Base-by-base conservation (phyloP, 2,113 vertebrate genomes). In the Platycercus adscitus region DNA sequence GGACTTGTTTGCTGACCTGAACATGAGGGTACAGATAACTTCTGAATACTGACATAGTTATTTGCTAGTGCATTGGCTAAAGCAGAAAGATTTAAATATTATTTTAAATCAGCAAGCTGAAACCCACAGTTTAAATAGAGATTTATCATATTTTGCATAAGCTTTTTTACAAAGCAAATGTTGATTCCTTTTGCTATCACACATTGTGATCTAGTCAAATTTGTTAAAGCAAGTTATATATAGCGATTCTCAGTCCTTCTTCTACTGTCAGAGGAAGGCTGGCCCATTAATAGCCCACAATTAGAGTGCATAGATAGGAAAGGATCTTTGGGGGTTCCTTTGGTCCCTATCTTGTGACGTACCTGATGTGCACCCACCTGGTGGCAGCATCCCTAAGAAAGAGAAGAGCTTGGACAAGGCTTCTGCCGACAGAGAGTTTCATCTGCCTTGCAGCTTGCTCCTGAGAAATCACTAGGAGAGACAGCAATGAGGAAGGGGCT, bases 381-480 rank as follows among this genome's bases (percentile, higher is more conserved):
- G 10, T 18, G 6, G 20, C 52, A 79, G 47, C 10, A 77, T 19
- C 31, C 44, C 29, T 76, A 37, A 41, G 31, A 70, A 55, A 63
- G 17, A 28, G 11, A 35, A 23, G 3, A 49, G 26, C 53, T 72
- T 52, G 66, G 20, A 28, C 5, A 15, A 72, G 18, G 18, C 58
- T 79, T 39, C 52, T 79, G 26, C 29, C 0, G 0, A 23, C 11
- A 17, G 13, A 17, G 13, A 1, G 1, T 19, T 72, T 68, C 9
- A 6, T 25, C 35, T 69, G 47, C 35, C 26, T 85, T 3, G 0
- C 31, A 20, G 18, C 18, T 28, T 61, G 24, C 21, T 80, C 49
- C 63, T 33, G 52, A 91, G 44, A 72, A 68, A 69, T 65, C 66
- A 3, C 24, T 47, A 14, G 66, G 52, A 76, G 79, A 47, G 12